Evolutionary conservation across 2,888 invertebrate genomes (phyloP), one percentile per base, ranked within the genome.

Genomic region (Frankliniella intonsa): DNA sequence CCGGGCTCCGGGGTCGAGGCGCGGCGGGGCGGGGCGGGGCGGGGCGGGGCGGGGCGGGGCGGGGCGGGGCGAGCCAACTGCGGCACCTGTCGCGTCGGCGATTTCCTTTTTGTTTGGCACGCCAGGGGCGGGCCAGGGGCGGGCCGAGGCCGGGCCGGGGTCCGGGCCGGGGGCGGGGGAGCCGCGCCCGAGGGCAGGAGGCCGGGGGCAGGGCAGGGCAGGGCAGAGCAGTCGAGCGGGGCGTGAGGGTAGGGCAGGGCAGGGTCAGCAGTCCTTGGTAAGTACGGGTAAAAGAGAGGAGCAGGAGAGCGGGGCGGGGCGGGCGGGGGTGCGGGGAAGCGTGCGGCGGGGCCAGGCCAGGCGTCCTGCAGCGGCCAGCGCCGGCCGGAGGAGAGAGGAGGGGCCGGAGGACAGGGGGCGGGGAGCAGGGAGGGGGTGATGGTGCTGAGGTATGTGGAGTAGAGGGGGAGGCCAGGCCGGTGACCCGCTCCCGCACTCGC

Each of bases 331-430:
- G 11, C 22, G 76, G 83, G 82, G 65, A 80, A 83, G 84, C 81
- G 83, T 51, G 50, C 81, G n/a, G n/a, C n/a, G n/a, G n/a, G n/a
- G n/a, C n/a, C n/a, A n/a, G n/a, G 55, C 80, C 50, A 80, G 81
- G 83, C 69, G 83, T n/a, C 81, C 83, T 83, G 83, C 80, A 76
- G 80, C 80, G 76, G 83, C 17, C 83, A 82, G 50, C 38, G 51
- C 80, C 80, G 81, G 76, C 82, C 82, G 82, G 69, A 76, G 80
- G 55, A 51, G 17, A 27, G 83, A 50, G 82, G 83, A 83, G 84
- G 84, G 85, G 85, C 83, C 84, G 85, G 85, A 85, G 85, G 84
- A 83, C 84, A 85, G 83, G 85, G 85, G 84, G 84, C 84, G 84
- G 81, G 82, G 85, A 84, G 84, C 83, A 81, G 84, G 86, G 85